Base-by-base conservation (phyloP, 53 echinoderm and acorn worm genomes). In the Crossaster papposus region DNA sequence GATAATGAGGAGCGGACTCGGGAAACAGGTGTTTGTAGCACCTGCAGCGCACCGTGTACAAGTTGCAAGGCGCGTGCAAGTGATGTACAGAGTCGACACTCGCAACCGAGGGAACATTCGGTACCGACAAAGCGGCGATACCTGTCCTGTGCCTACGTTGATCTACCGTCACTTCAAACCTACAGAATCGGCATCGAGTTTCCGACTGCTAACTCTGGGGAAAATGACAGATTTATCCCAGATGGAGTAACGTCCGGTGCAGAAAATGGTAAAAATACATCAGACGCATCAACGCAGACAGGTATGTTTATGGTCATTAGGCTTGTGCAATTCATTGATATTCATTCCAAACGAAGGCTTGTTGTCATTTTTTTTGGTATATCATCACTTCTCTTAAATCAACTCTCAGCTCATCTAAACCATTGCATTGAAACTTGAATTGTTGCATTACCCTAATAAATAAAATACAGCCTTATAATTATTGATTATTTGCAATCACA, bases 111-210 rank as follows among this genome's bases (percentile, higher is more conserved):
- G 4, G 52, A 28, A 51, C 24, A 28, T 65, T 2, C 51, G 3
- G 36, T 30, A 0, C 35, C 76, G 14, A 23, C 55, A 23, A 87
- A 77, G 26, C 53, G 87, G 26, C 53, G 87, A 22, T 87, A 58
- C 32, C 76, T 87, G 0, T 87, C 87, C 14, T 87, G 87, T 28
- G 87, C 87, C 10, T 87, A 76, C 35, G 28, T 87, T 24, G 77
- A 87, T 32, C 22, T 58, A 2, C 77, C 76, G 29, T 76, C 87
- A 24, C 55, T 35, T n/a, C 7, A 87, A 76, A 87, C 87, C 4
- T 72, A 87, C 36, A 75, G 62, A 63, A 87, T 87, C 29, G 72
- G 30, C 75, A 54, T 87, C 35, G 87, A 87, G 15, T 51, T 87
- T 32, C 87, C 87, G 63, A 63, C 77, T 3, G 15, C 26, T 11